A percentile compares a stretch with the other conserved stretches of the same genome.
Evolutionary conservation across 2,888 invertebrate species (phyloP).

Genomic region (Keiferia lycopersicella): DNA sequence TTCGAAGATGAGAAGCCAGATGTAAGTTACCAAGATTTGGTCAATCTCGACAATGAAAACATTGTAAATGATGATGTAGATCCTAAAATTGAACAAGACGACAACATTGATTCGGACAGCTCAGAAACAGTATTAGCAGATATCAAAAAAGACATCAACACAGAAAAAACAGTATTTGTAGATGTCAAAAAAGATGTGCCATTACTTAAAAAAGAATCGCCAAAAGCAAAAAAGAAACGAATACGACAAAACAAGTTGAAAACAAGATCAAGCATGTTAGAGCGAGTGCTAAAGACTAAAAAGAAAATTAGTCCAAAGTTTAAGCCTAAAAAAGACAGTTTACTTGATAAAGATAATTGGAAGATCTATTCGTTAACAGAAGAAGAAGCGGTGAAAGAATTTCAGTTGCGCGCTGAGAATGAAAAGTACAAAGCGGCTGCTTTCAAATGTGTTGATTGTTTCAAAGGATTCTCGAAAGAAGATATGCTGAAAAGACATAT

Average conservation of each 20-base stretch:
- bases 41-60: neutral
- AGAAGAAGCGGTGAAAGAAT: conserved; percentile 61
- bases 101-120: conserved; percentile 32
- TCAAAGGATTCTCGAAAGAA: conserved; percentile 65
- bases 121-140: conserved; percentile 42
- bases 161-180: conserved; percentile 32
- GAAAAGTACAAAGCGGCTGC: conserved; percentile 53
- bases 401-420: conserved; percentile 50
- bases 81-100: conserved; percentile 2
- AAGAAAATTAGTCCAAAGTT: conserved; percentile 27
- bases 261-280: conserved; percentile 32
- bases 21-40: neutral
- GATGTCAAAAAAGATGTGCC: conserved; percentile 39
- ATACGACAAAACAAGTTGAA: conserved; percentile 15
- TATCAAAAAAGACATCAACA: conserved; percentile 37
- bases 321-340: conserved; percentile 37
- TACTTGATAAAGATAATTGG: conserved; percentile 58
- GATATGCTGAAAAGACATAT: conserved; percentile 62
- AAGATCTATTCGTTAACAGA: conserved; percentile 56
- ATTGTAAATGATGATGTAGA: neutral
- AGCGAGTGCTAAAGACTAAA: conserved; percentile 19
- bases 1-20: neutral
- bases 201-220: conserved; percentile 35
- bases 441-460: conserved; percentile 63
- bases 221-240: conserved; percentile 35